Evolutionary conservation across 2,797 vertebrate genomes (phyloP), one percentile per base, ranked within the genome.

Genomic region (Sebastes iracundus): DNA sequence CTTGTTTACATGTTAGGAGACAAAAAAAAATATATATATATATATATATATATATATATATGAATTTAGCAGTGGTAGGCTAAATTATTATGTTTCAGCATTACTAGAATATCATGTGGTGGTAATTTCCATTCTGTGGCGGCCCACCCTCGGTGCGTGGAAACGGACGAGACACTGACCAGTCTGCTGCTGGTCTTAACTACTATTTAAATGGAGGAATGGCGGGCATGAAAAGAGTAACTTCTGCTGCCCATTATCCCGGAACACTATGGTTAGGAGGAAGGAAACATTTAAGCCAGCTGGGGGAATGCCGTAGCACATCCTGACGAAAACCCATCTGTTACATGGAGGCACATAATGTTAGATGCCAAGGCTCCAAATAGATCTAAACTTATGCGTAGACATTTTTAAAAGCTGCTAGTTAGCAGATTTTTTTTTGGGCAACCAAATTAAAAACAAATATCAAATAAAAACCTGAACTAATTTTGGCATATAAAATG

Each of bases 221-320:
- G n/a, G n/a, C 55, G 80, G 66, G 22, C 61, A 42, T 4, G 2
- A 46, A 56, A 68, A 77, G 42, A 75, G 52, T 38, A 2, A 35
- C 23, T 70, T 81, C 30, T 77, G 55, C 77, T 63, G 53, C 46
- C 53, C 11, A 46, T 68, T 46, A 79, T 71, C 61, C 69, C 59
- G 49, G 23, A 86, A 63, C 63, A 55, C 75, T 80, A n/a, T 81
- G 52, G 49, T 84, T 81, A 75, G 63, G 63, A 52, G 42, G 68
- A 81, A 80, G 69, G 77, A 83, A 85, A 61, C 28, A 10, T 74
- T 77, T 60, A 46, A 38, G 35, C n/a, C 10, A 72, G 52, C 16
- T 14, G 70, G 81, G 75, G 77, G 76, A 87, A 81, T 68, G 14
- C 79, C 66, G 6, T 18, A 20, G 67, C 38, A 61, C 27, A 23